Percentiles rank a stretch among this genome's conserved stretches.
Evolutionary conservation across 64 coral and sea anemone genomes (phyloP).

Genomic region (Dendrophyllia cribrosa): DNA sequence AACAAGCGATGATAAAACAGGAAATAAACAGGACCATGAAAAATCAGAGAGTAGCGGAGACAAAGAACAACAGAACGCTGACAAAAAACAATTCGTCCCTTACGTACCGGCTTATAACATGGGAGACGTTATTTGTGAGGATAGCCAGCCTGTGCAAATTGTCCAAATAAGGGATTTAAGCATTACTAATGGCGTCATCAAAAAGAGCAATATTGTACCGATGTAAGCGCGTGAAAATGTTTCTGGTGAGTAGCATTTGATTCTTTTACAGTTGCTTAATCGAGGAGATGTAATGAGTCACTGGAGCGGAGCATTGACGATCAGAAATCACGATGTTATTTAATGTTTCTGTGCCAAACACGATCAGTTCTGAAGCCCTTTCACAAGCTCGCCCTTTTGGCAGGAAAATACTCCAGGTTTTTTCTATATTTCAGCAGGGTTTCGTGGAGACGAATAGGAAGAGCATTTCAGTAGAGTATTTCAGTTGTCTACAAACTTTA

Average conservation of each 20-base stretch:
- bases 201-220: conserved; percentile 27
- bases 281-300: not conserved
- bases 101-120: conserved; percentile 16
- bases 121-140: conserved; percentile 17
- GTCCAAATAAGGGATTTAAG: conserved; percentile 54
- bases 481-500: too few relatives aligned
- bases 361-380: not conserved
- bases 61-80: not conserved
- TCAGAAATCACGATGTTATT: not conserved
- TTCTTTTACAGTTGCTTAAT: not conserved
- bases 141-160: conserved; percentile 26
- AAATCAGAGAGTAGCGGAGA: not conserved
- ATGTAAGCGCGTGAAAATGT: not conserved
- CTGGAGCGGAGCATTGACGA: not conserved
- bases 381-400: not conserved
- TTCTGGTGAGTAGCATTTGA: not conserved
- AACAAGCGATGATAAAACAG: conserved; percentile 8
- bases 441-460: too few relatives aligned
- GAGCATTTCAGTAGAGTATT: too few relatives aligned
- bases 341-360: not conserved
- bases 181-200: conserved; percentile 34
- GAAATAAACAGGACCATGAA: not conserved
- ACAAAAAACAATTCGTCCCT: conserved; percentile 35
- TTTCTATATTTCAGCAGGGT: too few relatives aligned
- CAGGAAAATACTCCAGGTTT: not conserved